A percentile compares a stretch with the other conserved stretches of the same genome.
Evolutionary conservation across 2,888 invertebrate genomes (phyloP).

Genomic region (Xylota sylvarum): DNA sequence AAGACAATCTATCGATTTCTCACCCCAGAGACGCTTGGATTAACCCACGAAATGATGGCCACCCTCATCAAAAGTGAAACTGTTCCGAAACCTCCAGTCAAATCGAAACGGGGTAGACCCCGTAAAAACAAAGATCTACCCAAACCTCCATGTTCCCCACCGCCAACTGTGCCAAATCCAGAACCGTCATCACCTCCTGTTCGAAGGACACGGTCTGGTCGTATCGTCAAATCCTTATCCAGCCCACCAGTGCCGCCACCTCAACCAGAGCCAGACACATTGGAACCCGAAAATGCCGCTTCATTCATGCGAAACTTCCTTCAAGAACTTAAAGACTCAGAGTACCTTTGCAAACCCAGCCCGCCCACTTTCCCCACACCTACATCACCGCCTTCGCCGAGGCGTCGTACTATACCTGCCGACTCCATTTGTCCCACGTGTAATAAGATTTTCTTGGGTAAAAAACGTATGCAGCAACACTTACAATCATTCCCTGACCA

Average conservation of each 20-base stretch:
- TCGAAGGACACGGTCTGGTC: constrained; percentile 81
- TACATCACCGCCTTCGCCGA: constrained; percentile 22
- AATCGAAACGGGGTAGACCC: constrained; percentile 78
- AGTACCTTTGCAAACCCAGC: constrained; percentile 64
- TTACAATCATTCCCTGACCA: constrained; percentile 83
- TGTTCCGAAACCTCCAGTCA: constrained; percentile 42
- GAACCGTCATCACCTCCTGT: constrained; percentile 20
- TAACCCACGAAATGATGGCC: constrained; percentile 75
- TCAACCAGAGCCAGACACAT: constrained; percentile 46
- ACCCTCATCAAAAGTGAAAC: constrained; percentile 50
- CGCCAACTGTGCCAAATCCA: not conserved
- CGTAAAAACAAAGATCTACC: constrained; percentile 76
- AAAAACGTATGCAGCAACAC: constrained; percentile 82
- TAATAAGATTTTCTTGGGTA: constrained; percentile 83
- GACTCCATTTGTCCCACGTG: constrained; percentile 83
- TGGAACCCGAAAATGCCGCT: constrained; percentile 73
- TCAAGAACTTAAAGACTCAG: constrained; percentile 79
- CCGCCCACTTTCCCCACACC: not conserved
- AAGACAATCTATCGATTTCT: constrained; percentile 82
- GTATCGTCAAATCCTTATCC: constrained; percentile 78
- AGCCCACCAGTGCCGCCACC: constrained; percentile 19
- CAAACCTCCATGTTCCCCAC: constrained; percentile 20
- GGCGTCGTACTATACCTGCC: constrained; percentile 80
- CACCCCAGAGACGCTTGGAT: constrained; percentile 80
- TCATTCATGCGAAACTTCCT: constrained; percentile 79